phyloP scores from a whole-genome alignment of 2,113 vertebrate species.

The Todiramphus chloris region DNA sequence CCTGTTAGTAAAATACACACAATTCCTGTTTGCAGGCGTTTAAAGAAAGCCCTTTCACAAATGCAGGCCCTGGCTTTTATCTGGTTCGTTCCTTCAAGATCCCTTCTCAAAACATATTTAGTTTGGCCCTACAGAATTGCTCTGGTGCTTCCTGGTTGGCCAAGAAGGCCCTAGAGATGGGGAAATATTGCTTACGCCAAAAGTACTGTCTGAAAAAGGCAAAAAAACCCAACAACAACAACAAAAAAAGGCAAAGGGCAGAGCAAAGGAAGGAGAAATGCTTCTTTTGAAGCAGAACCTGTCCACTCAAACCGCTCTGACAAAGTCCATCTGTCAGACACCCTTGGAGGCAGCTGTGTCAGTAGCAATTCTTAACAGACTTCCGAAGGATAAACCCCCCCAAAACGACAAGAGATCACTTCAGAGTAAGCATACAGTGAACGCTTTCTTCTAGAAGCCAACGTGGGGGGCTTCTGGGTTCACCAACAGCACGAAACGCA shows the following conservation, averaged over 20 bases:
- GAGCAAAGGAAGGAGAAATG: background rate
- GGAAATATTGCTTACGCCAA: background rate
- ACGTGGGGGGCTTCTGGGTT: background rate
- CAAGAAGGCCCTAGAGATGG: background rate
- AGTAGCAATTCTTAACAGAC: background rate
- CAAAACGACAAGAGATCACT: background rate
- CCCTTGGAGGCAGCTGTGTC: background rate
- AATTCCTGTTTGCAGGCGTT: background rate
- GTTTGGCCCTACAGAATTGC: background rate
- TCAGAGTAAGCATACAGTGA: background rate
- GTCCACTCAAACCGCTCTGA: background rate
- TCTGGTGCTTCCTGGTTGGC: background rate
- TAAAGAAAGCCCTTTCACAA: background rate
- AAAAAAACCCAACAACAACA: no score
- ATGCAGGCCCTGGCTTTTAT: background rate
- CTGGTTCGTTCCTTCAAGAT: background rate
- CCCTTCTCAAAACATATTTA: background rate
- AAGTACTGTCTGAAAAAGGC: background rate
- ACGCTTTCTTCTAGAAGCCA: background rate
- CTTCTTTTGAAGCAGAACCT: background rate
- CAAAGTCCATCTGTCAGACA: background rate
- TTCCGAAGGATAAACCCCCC: background rate
- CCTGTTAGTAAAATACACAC: background rate
- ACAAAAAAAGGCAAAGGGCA: background rate
- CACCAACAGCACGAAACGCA: background rate